Evolutionary conservation across 2,113 vertebrate species (phyloP), one percentile per base, ranked within the genome.

Genomic region (Panthera leo): DNA sequence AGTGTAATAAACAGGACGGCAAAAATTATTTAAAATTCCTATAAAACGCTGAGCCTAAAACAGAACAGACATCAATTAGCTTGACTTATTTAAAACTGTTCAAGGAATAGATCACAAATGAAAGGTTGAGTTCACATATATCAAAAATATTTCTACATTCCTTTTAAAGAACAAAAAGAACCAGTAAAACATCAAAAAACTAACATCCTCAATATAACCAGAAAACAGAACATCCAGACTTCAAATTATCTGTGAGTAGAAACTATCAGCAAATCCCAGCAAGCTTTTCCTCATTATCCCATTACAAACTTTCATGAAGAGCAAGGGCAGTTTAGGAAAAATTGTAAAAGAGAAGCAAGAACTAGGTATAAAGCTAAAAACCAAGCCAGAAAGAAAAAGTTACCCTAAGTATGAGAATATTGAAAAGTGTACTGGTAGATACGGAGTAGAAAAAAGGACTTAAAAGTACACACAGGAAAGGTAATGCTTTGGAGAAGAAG

Each of bases 141-240:
- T 45, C 63, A 96, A 1, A 85, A 68, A 80, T 31, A 75, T 9
- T 88, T 90, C 15, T 19, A 90, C 23, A 83, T 93, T 85, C 51
- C 31, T 82, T 71, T 89, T 89, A 55, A 91, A 68, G 21, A 75
- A 78, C 36, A 86, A 85, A n/a, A 85, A 91, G 10, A 65, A 45
- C 29, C 39, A 76, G 45, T 34, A 75, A 94, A 67, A 61, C 6
- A 48, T 36, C 36, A 89, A 23, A 93, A 97, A 96, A 71, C 21
- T 21, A 8, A 83, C 8, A 83, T 13, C 7, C 16, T 95, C 23
- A 7, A 7, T 53, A 89, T 63, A 53, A 95, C 23, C 45, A 95
- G 71, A 89, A 75, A 75, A 94, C 19, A 96, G 34, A 90, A 83
- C 21, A 94, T 39, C 31, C 29, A 90, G 36, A 97, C 8, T 96